Evolutionary conservation across 92 coral and sea anemone genomes (phyloP), one percentile per base, ranked within the genome.

Genomic region (Chrysogorgia sp.): DNA sequence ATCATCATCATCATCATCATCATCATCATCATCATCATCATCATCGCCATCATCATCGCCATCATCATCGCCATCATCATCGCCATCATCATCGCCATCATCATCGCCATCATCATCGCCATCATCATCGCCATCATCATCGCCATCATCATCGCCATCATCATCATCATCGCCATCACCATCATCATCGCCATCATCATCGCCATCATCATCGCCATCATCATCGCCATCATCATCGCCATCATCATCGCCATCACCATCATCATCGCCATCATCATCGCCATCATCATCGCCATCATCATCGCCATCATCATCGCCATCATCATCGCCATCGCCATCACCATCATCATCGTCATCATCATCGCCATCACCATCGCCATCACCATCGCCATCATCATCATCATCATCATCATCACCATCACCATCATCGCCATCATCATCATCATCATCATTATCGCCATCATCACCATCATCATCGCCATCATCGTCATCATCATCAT

Each of bases 381-480:
- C 20, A 23, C 59, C 59, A 52, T 17, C 59, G 20, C 43, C 43
- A 37, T 12, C 43, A 37, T 12, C 43, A 37, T 12, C 43, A 37
- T 12, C 43, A 4, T 12, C 43, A 37, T 12, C 12, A 37, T 12
- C 43, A 37, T 12, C 43, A 37, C 43, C 43, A 37, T 12, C 43
- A 37, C 43, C 43, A 37, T 12, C 43, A 37, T 12, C 43, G 12
- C 43, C 12, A 37, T 12, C 43, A 37, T 12, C 43, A 37, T 12
- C 43, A 37, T 12, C 43, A 37, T 12, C 43, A 37, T 12, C 43
- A 37, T 12, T 12, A 37, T 24, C 67, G 23, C 37, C 37, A 60
- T 24, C 33, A 60, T n/a, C 37, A 60, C 26, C 67, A 60, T n/a
- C 67, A 60, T 19, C 37, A 60, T n/a, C 37, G 23, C 26, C 37